A percentile compares a stretch with the other conserved stretches of the same genome.
These are phyloP conservation scores for Pyrrhia umbra DNA, from an alignment of 2,888 invertebrate genomes.

Conservation along the genomic window DNA sequence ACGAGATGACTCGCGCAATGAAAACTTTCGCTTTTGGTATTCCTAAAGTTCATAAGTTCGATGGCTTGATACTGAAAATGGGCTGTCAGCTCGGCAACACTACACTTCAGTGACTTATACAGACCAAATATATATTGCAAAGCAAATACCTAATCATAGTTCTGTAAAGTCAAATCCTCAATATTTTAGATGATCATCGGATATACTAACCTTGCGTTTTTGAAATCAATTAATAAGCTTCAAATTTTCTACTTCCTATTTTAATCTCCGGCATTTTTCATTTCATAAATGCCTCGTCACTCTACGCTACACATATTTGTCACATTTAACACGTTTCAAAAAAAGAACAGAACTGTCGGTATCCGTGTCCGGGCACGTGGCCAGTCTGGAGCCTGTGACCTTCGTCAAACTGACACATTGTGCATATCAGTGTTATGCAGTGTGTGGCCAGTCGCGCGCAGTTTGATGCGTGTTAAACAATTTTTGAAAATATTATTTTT, in stretches of 20 bases:
- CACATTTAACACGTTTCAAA: constrained; percentile 56
- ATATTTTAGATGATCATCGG: too few relatives aligned
- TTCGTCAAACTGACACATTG: constrained; percentile 89
- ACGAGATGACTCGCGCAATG: not conserved
- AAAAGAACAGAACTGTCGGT: constrained; percentile 68
- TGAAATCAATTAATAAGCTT: too few relatives aligned
- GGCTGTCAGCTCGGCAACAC: not conserved
- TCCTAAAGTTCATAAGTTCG: not conserved
- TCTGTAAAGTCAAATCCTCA: not conserved
- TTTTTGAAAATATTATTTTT: constrained; percentile 37
- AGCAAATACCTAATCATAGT: not conserved
- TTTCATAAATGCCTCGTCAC: constrained; percentile 6
- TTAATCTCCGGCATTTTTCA: not conserved
- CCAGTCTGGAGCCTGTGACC: constrained; percentile 78
- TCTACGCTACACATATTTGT: constrained; percentile 39
- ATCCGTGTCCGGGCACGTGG: constrained; percentile 83
- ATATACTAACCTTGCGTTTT: too few relatives aligned
- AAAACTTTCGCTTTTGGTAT: not conserved
- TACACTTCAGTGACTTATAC: not conserved
- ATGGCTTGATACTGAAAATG: not conserved
- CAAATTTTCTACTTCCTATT: not conserved
- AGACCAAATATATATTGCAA: not conserved
- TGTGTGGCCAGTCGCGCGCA: constrained; percentile 70
- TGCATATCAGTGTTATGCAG: constrained; percentile 84
- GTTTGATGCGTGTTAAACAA: constrained; percentile 67